Evolutionary conservation across 2,113 vertebrate genomes (phyloP).

Genomic region (Anas platyrhynchos): DNA sequence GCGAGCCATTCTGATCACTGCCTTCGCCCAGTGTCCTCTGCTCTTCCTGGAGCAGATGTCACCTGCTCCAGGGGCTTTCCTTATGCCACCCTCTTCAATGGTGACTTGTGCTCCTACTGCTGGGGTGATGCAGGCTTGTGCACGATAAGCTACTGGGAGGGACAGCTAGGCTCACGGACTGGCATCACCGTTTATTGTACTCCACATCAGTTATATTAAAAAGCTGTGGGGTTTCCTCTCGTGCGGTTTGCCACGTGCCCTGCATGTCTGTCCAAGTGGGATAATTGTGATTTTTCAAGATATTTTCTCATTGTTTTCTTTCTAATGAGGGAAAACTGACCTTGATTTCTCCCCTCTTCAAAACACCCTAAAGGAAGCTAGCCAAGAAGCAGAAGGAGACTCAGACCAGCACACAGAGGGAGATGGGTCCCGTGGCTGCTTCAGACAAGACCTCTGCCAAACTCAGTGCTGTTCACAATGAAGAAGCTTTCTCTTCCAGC

Average conservation of each 20-base stretch:
- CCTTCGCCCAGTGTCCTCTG: not conserved
- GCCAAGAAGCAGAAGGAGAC: conserved; percentile 99
- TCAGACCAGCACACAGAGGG: conserved; percentile 92
- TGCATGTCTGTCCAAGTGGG: conserved; percentile 30
- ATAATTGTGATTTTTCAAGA: not conserved
- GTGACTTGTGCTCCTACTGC: conserved; percentile 13
- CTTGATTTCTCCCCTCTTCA: conserved; percentile 76
- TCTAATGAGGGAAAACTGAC: conserved; percentile 57
- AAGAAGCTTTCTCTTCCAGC: conserved; percentile 94
- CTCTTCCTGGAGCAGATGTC: not conserved
- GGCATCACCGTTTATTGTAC: not conserved
- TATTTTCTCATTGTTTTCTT: not conserved
- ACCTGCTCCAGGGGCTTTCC: not conserved
- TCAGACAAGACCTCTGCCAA: conserved; percentile 90
- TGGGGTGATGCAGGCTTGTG: conserved; percentile 50
- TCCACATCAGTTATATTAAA: not conserved
- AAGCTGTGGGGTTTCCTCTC: not conserved
- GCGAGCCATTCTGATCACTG: not conserved
- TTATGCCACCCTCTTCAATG: not conserved
- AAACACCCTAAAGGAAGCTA: conserved; percentile 89
- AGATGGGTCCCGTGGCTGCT: conserved; percentile 92
- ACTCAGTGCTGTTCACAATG: conserved; percentile 91
- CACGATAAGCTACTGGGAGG: not conserved
- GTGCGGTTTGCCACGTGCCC: not conserved
- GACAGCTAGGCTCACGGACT: not conserved